A percentile compares a stretch with the other conserved stretches of the same genome.
These are phyloP conservation scores for Danaus melanippus DNA, from an alignment of 1,140 invertebrate genomes.

Conservation along the genomic window DNA sequence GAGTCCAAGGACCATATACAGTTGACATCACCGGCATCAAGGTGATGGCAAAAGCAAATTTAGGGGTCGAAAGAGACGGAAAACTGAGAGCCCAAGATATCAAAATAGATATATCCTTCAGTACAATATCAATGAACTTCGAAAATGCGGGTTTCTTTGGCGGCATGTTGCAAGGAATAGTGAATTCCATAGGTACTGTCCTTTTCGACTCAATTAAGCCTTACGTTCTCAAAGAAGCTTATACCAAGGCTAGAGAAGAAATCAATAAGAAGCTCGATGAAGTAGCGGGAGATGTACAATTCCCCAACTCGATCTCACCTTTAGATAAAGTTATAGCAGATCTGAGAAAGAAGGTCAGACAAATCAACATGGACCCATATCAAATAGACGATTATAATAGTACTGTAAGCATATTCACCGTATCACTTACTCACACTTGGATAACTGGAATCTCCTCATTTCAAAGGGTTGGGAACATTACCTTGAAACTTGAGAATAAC, in stretches of 20 bases:
- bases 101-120: constrained; percentile 83
- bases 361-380: constrained; percentile 82
- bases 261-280: constrained; percentile 78
- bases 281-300: constrained; percentile 77
- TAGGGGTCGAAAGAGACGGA: constrained; percentile 81
- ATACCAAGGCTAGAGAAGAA: constrained; percentile 78
- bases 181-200: constrained; percentile 85
- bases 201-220: constrained; percentile 90
- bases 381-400: constrained; percentile 80
- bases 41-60: constrained; percentile 76
- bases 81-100: constrained; percentile 83
- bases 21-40: constrained; percentile 80
- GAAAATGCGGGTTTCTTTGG: constrained; percentile 84
- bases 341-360: constrained; percentile 78
- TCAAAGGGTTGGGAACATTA: constrained; percentile 85
- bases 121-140: constrained; percentile 85
- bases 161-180: constrained; percentile 81
- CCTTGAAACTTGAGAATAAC: constrained; percentile 80
- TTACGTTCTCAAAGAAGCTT: constrained; percentile 83
- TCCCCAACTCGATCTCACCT: constrained; percentile 89
- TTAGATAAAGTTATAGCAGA: constrained; percentile 86
- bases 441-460: constrained; percentile 84
- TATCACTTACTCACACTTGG: constrained; percentile 81
- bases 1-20: constrained; percentile 82
- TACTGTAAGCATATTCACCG: constrained; percentile 77